These are phyloP conservation scores for Rallus limicola DNA, from an alignment of 2,113 vertebrate species.

Conservation along the genomic window DNA sequence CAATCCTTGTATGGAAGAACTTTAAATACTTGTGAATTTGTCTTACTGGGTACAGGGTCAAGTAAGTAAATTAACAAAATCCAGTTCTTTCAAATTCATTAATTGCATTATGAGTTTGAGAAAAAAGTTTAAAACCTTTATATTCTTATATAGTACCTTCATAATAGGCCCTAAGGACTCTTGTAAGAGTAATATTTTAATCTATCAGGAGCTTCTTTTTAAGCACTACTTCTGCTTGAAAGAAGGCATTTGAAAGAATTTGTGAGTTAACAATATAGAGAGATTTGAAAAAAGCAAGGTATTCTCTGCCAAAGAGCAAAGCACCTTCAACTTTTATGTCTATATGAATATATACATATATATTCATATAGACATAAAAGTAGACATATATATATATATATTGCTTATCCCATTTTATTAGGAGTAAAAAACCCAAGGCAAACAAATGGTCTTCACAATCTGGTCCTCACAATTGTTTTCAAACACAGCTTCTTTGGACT, in stretches of 20 bases:
- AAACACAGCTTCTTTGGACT: not conserved
- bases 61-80: not conserved
- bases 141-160: not conserved
- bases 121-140: not conserved
- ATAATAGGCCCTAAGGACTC: not conserved
- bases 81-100: not conserved
- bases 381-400: not conserved
- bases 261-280: not conserved
- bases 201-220: not conserved
- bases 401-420: not conserved
- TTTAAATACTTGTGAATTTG: conserved; percentile 35
- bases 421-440: not conserved
- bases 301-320: not conserved
- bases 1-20: conserved; percentile 53
- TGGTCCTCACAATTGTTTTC: not conserved
- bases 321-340: not conserved
- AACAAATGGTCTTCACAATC: not conserved
- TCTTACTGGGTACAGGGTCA: not conserved
- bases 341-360: not conserved
- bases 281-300: not conserved
- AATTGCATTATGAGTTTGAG: not conserved
- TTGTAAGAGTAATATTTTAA: not conserved
- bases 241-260: not conserved
- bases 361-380: not conserved
- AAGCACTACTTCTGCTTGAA: not conserved